Evolutionary conservation across 2,888 invertebrate species (phyloP).

Genomic region (Platycheirus albimanus): DNA sequence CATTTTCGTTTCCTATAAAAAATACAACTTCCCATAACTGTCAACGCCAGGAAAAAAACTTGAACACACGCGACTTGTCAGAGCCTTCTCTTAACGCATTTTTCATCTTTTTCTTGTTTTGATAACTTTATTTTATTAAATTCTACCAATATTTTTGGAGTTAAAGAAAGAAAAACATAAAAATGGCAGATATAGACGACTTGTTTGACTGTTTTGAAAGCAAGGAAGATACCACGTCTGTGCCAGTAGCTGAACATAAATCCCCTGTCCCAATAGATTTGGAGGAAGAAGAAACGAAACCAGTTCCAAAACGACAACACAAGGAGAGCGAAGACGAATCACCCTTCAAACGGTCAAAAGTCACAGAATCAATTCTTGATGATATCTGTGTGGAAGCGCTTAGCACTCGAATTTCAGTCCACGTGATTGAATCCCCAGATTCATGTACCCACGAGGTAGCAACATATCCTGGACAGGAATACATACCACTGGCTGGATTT

Average conservation of each 20-base stretch:
- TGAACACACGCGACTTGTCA: constrained; percentile 27
- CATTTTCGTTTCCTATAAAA: background rate
- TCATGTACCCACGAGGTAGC: constrained; percentile 99
- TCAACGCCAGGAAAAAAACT: no score
- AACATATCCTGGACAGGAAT: constrained; percentile 93
- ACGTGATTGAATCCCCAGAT: constrained; percentile 94
- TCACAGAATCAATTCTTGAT: constrained; percentile 79
- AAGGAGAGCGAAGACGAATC: constrained; percentile 40
- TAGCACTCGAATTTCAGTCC: constrained; percentile 92
- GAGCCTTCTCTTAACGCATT: constrained; percentile 1
- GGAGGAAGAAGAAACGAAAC: constrained; percentile 21
- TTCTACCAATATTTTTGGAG: constrained; percentile 9
- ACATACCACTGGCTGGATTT: constrained; percentile 85
- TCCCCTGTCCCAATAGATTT: background rate
- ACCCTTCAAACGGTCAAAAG: constrained; percentile 73
- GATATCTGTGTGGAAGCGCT: constrained; percentile 88
- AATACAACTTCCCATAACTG: no score
- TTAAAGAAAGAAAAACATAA: background rate
- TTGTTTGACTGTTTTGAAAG: constrained; percentile 81
- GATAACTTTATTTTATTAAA: constrained; percentile 1
- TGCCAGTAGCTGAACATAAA: constrained; percentile 37
- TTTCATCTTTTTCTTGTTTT: constrained; percentile 23
- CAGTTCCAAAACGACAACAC: constrained; percentile 64
- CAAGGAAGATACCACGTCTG: constrained; percentile 76
- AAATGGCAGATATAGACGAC: constrained; percentile 81